Percentiles rank a stretch among this genome's conserved stretches.
These are phyloP conservation scores for Podilymbus podiceps DNA, from an alignment of 2,113 vertebrate species.

Conservation along the genomic window DNA sequence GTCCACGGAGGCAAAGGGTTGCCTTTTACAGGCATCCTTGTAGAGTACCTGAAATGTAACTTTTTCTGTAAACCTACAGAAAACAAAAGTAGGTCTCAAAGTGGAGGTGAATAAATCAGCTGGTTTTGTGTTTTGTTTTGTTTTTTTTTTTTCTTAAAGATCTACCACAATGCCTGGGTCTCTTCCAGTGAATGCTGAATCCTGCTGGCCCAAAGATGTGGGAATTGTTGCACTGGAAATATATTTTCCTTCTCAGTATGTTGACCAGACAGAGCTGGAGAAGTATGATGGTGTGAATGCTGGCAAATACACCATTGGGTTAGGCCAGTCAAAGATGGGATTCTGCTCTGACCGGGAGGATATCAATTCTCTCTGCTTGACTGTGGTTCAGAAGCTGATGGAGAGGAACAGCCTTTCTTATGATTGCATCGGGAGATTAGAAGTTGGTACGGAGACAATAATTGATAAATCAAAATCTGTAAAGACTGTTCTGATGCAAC, in stretches of 20 bases:
- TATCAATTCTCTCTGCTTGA: constrained; percentile 92
- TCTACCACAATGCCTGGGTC: constrained; percentile 88
- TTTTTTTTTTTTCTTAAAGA: constrained; percentile 5
- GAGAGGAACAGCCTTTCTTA: constrained; percentile 85
- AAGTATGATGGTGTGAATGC: constrained; percentile 84
- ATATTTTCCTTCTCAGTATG: constrained; percentile 91
- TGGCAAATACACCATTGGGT: constrained; percentile 91
- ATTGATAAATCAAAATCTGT: constrained; percentile 96
- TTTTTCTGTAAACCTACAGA: neutral
- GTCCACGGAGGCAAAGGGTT: neutral
- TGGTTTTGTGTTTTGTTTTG: neutral
- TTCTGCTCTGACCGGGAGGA: constrained; percentile 94
- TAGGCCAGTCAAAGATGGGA: constrained; percentile 91
- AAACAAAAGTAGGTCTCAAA: neutral
- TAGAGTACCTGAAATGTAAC: neutral
- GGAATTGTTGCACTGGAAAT: constrained; percentile 90
- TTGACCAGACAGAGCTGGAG: constrained; percentile 90
- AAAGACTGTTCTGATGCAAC: constrained; percentile 92
- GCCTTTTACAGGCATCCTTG: neutral
- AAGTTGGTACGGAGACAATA: constrained; percentile 94
- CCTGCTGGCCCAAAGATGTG: constrained; percentile 92
- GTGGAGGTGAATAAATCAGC: neutral
- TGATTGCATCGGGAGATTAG: constrained; percentile 86
- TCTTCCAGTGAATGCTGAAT: constrained; percentile 79
- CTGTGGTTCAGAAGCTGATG: constrained; percentile 90